Evolutionary conservation across 2,113 vertebrate genomes (phyloP), one percentile per base, ranked within the genome.

Genomic region (Callionymus lyra): DNA sequence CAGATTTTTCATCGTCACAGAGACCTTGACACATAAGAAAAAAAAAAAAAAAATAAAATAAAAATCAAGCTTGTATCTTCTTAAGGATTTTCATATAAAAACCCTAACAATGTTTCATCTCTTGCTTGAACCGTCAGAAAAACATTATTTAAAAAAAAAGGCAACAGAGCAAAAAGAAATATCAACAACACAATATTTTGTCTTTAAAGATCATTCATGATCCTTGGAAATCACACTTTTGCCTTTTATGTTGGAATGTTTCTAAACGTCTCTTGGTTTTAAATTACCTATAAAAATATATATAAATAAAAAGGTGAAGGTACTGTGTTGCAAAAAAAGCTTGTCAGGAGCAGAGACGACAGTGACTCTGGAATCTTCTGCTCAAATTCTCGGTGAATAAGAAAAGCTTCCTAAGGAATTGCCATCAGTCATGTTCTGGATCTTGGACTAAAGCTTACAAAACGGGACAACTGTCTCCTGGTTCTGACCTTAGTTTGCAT

Each of bases 271-370:
- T 76, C 68, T 76, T 75, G 70, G 77, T 74, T 76, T 85, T 86
- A 85, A 85, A 84, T 85, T 83, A 86, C 66, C 72, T 68, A 81
- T 66, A 73, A 81, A 82, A 76, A 81, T 79, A 76, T 72, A 82
- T 81, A 81, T 82, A 84, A 80, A 81, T 74, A 76, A 77, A 79
- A 78, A 77, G 72, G 53, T 79, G 76, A 80, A 54, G 66, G 70
- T 74, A 59, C 21, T 47, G 68, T 71, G 75, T 79, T 79, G 73
- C 52, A 19, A 74, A 63, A 72, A 80, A 80, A 55, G 84, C 81
- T 75, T 54, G 44, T 63, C 45, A 11, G 34, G 16, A 21, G 56
- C 8, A 27, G 18, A 39, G 50, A n/a, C 2, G 27, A 12, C 40
- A 12, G 12, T 33, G 21, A 8, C 4, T 4, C 21, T 27, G 21